Conservation (phyloP, 2,888 invertebrate genomes). For the Meganola albula region DNA sequence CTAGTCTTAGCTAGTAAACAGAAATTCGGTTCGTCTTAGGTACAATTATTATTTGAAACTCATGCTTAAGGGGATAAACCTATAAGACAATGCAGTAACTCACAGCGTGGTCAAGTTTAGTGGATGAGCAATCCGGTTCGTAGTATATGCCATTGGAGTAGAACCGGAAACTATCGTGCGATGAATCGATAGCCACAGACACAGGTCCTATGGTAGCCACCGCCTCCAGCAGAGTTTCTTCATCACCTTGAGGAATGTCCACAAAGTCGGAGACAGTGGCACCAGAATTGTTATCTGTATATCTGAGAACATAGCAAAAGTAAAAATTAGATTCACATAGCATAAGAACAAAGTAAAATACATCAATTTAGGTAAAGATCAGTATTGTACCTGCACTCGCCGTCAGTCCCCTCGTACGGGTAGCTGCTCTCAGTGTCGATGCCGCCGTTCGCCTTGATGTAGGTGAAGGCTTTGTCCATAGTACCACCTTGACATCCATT, state of each 20-base stretch:
- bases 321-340: too few relatives aligned
- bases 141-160: slow-evolving; percentile 89
- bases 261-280: slow-evolving; percentile 89
- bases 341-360: too few relatives aligned
- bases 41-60: too few relatives aligned
- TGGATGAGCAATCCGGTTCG: slow-evolving; percentile 85
- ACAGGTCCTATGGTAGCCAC: slow-evolving; percentile 91
- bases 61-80: too few relatives aligned
- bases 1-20: too few relatives aligned
- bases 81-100: too few relatives aligned
- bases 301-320: too few relatives aligned
- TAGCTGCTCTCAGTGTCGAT: slow-evolving; percentile 93
- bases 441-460: slow-evolving; percentile 89
- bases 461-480: slow-evolving; percentile 90
- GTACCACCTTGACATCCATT: slow-evolving; percentile 93
- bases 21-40: too few relatives aligned
- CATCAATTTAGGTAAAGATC: too few relatives aligned
- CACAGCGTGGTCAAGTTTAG: slow-evolving; percentile 89
- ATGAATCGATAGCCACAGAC: slow-evolving; percentile 93
- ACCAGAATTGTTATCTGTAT: slow-evolving; percentile 81
- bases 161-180: slow-evolving; percentile 89
- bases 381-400: slow-evolving; percentile 83
- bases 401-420: slow-evolving; percentile 89
- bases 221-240: slow-evolving; percentile 84
- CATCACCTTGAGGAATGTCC: slow-evolving; percentile 85